phyloP scores from a whole-genome alignment of 2,888 invertebrate species.

The Cephus rjabovi region DNA sequence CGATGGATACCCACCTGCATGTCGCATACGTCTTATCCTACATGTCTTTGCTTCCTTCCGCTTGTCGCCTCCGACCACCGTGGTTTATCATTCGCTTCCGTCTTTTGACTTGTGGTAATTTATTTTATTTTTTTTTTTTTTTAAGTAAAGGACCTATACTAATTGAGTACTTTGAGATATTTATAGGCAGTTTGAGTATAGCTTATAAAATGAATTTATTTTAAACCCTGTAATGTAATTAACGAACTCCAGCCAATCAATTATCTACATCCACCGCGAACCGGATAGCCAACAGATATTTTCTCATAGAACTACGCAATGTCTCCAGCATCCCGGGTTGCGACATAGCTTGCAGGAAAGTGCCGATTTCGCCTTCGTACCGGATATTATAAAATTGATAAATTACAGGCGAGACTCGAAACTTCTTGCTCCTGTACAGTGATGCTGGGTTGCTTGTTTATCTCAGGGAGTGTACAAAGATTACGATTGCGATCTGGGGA shows the following conservation, averaged over 20 bases:
- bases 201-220: background rate
- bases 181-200: background rate
- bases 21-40: background rate
- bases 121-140: background rate
- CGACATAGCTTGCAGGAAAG: constrained; percentile 42
- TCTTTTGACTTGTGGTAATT: background rate
- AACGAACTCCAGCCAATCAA: background rate
- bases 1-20: background rate
- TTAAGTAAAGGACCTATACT: background rate
- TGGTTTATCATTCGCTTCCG: background rate
- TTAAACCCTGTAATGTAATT: background rate
- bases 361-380: constrained; percentile 42
- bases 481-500: too few relatives aligned
- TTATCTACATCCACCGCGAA: background rate
- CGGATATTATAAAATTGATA: constrained; percentile 57
- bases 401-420: constrained; percentile 29
- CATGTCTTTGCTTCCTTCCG: background rate
- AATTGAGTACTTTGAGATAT: background rate
- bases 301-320: constrained; percentile 6
- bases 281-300: background rate
- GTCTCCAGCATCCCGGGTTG: constrained; percentile 33
- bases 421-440: background rate
- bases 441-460: background rate
- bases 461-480: background rate
- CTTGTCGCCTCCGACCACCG: background rate